Conservation (phyloP, 1,140 invertebrate species). For the Calliopsis andreniformis region DNA sequence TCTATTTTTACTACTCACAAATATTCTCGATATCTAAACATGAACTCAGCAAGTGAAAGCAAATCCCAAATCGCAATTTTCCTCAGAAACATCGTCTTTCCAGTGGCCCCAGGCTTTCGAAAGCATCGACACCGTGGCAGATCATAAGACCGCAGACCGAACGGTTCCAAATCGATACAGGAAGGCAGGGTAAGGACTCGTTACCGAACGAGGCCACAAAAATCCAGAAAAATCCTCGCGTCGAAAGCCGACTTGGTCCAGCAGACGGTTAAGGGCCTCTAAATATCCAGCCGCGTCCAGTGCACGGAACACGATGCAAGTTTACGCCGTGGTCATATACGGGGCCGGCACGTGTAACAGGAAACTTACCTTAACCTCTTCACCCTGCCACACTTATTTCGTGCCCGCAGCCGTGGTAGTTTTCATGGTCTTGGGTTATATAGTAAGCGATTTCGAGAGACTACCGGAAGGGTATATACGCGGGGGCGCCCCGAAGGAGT, state of each 20-base stretch:
- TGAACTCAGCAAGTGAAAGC: too few relatives aligned
- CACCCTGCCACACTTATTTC: slow-evolving; percentile 66
- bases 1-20: too few relatives aligned
- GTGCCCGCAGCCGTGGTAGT: slow-evolving; percentile 54
- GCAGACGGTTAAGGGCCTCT: slow-evolving; percentile 39
- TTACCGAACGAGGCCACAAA: slow-evolving; percentile 40
- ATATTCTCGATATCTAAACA: too few relatives aligned
- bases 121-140: not conserved
- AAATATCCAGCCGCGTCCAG: slow-evolving; percentile 51
- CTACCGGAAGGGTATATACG: slow-evolving; percentile 25
- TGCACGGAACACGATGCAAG: slow-evolving; percentile 53
- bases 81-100: not conserved
- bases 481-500: not conserved
- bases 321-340: slow-evolving; percentile 60
- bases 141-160: slow-evolving; percentile 11
- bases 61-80: too few relatives aligned
- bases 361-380: slow-evolving; percentile 65
- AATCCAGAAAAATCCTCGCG: slow-evolving; percentile 43
- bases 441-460: slow-evolving; percentile 53
- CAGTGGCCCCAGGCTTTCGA: not conserved
- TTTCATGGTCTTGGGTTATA: slow-evolving; percentile 49
- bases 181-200: not conserved
- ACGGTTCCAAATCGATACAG: slow-evolving; percentile 24
- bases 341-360: slow-evolving; percentile 52
- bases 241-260: slow-evolving; percentile 24